Conservation (phyloP, 2,113 vertebrate genomes). For the Phyllostomus discolor region DNA sequence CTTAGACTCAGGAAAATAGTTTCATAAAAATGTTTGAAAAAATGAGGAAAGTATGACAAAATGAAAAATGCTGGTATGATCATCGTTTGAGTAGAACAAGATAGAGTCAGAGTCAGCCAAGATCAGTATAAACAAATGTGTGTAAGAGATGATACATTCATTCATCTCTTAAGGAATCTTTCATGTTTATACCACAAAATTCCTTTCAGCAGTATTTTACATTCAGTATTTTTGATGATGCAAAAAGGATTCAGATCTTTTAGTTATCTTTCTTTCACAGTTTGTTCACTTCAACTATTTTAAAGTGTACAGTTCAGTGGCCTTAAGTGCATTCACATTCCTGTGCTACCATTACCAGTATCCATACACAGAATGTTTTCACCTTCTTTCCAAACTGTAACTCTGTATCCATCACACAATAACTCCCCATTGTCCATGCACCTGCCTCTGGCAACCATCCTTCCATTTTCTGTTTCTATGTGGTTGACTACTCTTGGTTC, state of each 20-base stretch:
- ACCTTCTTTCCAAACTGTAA: background rate
- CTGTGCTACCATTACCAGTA: background rate
- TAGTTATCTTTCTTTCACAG: background rate
- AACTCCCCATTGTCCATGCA: fast-evolving
- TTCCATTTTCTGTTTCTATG: background rate
- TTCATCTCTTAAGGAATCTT: background rate
- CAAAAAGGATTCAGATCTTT: background rate
- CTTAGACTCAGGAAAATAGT: background rate
- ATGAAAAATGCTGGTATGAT: background rate
- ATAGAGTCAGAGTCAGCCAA: background rate
- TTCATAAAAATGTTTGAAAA: constrained; percentile 13
- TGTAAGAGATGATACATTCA: background rate
- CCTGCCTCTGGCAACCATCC: background rate
- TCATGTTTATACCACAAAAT: background rate
- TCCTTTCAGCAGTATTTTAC: background rate
- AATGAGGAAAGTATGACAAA: background rate
- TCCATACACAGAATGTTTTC: background rate
- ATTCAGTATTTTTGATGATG: background rate
- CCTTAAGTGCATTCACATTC: background rate
- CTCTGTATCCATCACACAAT: background rate
- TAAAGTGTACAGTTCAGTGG: background rate
- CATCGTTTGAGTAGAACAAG: background rate
- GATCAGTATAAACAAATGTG: background rate
- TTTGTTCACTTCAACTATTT: background rate
- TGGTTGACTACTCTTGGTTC: background rate